A percentile compares a stretch with the other conserved stretches of the same genome.
phyloP scores from a whole-genome alignment of 2,113 vertebrate genomes.

The Tyrannus savana region DNA sequence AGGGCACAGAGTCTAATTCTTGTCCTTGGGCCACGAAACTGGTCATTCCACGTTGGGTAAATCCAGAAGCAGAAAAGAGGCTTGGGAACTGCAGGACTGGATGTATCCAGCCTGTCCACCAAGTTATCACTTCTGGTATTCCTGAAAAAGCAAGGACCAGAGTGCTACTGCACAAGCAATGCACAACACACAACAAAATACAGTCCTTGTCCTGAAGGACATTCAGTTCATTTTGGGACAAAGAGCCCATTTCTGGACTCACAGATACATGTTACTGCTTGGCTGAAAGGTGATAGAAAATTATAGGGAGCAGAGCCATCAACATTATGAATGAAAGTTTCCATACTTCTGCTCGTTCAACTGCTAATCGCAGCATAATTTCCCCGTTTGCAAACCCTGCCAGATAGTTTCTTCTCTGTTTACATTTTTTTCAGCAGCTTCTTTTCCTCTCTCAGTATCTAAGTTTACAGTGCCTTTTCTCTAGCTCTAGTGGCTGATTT shows the following conservation, averaged over 20 bases:
- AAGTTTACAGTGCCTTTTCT: slow-evolving; percentile 2
- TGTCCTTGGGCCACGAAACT: neutral
- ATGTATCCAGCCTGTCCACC: neutral
- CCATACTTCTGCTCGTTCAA: neutral
- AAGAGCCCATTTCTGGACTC: neutral
- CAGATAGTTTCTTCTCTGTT: neutral
- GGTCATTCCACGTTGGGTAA: neutral
- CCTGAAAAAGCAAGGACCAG: neutral
- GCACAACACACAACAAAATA: neutral
- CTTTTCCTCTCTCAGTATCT: neutral
- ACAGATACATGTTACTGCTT: neutral
- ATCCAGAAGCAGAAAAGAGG: neutral
- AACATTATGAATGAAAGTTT: neutral
- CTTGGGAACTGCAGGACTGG: neutral
- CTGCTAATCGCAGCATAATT: neutral
- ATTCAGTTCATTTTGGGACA: neutral
- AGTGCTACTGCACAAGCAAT: neutral
- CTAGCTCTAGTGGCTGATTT: slow-evolving; percentile 4
- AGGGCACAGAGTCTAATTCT: neutral
- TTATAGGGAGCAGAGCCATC: neutral
- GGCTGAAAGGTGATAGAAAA: neutral
- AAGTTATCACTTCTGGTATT: neutral
- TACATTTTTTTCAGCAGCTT: neutral
- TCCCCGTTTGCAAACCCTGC: neutral
- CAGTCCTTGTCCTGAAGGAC: neutral